phyloP scores from a whole-genome alignment of 2,797 vertebrate species.

The Anguilla pacifica region DNA sequence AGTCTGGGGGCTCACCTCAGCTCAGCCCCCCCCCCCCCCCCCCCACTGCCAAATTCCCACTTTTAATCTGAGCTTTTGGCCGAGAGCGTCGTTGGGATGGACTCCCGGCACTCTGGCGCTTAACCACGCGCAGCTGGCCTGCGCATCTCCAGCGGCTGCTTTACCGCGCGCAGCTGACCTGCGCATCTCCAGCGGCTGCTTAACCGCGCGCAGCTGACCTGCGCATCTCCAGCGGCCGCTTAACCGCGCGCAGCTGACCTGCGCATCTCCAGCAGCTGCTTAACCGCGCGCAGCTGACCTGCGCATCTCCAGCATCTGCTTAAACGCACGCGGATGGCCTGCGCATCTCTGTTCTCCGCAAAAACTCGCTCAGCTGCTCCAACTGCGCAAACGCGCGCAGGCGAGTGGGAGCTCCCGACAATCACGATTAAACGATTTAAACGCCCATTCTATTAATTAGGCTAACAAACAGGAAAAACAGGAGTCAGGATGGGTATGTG shows the following conservation, averaged over 20 bases:
- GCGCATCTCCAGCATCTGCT: too few relatives aligned
- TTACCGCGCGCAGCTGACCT: not conserved
- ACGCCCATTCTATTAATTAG: not conserved
- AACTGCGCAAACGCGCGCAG: not conserved
- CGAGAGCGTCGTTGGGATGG: too few relatives aligned
- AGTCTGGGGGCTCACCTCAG: not conserved
- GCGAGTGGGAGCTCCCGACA: not conserved
- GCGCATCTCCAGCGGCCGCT: too few relatives aligned
- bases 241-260: too few relatives aligned
- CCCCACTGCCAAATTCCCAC: too few relatives aligned
- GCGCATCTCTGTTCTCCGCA: not conserved
- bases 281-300: too few relatives aligned
- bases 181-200: not conserved
- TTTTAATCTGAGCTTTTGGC: not conserved
- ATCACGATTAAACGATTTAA: not conserved
- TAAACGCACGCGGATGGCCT: too few relatives aligned
- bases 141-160: not conserved
- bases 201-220: not conserved
- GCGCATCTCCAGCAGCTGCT: too few relatives aligned
- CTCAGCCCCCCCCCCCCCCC: not conserved
- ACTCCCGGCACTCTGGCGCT: not conserved
- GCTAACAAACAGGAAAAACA: not conserved
- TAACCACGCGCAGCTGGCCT: too few relatives aligned
- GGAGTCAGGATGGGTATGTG: not conserved
- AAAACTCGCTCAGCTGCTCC: not conserved